These are phyloP conservation scores for Pantherophis alleghaniensis DNA, from an alignment of 2,797 vertebrate genomes.

Conservation along the genomic window DNA sequence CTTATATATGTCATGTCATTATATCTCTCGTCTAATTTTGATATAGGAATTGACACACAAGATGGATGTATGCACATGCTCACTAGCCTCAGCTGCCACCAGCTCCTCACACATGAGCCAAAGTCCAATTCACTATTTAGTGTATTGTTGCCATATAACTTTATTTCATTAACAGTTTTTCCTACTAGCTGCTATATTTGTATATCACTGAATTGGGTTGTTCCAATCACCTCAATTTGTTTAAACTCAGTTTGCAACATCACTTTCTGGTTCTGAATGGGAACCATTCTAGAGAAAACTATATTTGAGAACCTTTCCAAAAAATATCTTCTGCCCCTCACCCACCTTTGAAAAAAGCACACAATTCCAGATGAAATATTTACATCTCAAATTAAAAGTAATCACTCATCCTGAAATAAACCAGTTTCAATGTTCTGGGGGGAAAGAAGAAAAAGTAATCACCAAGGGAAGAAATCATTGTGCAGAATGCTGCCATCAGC, in stretches of 20 bases:
- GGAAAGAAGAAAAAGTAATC: background rate
- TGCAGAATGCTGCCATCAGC: background rate
- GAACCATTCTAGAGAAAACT: constrained; percentile 41
- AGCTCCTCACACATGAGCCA: background rate
- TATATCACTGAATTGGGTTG: background rate
- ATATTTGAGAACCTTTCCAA: constrained; percentile 38
- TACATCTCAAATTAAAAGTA: constrained; percentile 47
- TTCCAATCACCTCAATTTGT: constrained; percentile 25
- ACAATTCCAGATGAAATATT: constrained; percentile 36
- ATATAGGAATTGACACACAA: background rate
- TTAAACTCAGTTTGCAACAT: constrained; percentile 31
- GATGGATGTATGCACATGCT: background rate
- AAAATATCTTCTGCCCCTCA: background rate
- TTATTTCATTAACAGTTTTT: background rate
- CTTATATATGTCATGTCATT: background rate
- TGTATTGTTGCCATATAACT: background rate
- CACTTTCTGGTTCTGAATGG: constrained; percentile 32
- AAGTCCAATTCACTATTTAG: background rate
- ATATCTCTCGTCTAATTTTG: background rate
- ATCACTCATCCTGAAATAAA: background rate
- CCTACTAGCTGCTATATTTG: background rate
- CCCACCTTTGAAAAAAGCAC: background rate
- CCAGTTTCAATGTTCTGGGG: background rate
- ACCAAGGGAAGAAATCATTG: background rate
- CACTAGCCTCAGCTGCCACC: background rate